Percentiles rank a stretch among this genome's conserved stretches.
Conservation (phyloP, 2,888 invertebrate species). For the Diachrysia chrysitis region DNA sequence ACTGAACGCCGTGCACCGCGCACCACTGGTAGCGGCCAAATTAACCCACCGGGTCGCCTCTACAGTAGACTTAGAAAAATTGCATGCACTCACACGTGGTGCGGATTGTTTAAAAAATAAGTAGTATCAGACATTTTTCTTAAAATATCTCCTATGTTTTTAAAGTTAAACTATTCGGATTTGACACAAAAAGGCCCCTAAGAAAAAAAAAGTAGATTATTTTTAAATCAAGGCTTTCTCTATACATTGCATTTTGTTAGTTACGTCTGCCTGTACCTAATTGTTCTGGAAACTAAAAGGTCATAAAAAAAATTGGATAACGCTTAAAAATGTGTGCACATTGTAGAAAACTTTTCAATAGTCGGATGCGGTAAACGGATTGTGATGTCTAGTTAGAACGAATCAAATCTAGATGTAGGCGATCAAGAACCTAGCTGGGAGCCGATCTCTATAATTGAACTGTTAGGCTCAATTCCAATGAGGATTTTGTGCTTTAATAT, state of each 20-base stretch:
- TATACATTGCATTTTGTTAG: too few species aligned
- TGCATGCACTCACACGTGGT: constrained; percentile 26
- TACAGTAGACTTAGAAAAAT: constrained; percentile 67
- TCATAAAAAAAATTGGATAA: background rate
- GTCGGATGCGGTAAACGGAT: constrained; percentile 81
- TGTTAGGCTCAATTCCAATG: constrained; percentile 69
- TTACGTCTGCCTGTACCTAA: too few species aligned
- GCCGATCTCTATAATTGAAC: constrained; percentile 75
- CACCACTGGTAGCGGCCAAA: constrained; percentile 80
- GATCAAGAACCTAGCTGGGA: constrained; percentile 66
- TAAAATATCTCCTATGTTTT: background rate
- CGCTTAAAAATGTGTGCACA: constrained; percentile 57
- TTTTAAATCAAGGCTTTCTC: too few species aligned
- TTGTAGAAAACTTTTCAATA: constrained; percentile 80
- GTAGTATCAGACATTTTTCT: background rate
- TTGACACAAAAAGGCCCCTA: too few species aligned
- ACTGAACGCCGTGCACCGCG: constrained; percentile 68
- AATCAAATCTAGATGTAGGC: constrained; percentile 83
- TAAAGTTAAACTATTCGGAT: too few species aligned
- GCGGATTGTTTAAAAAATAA: too few species aligned
- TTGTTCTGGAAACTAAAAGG: too few species aligned
- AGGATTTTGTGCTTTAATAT: constrained; percentile 51
- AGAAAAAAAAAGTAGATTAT: too few species aligned
- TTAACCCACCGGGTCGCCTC: constrained; percentile 75
- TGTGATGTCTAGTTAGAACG: constrained; percentile 84